A percentile compares a stretch with the other conserved stretches of the same genome.
Evolutionary conservation across 2,888 invertebrate species (phyloP).

Genomic region (Didymodactylos carnosus): DNA sequence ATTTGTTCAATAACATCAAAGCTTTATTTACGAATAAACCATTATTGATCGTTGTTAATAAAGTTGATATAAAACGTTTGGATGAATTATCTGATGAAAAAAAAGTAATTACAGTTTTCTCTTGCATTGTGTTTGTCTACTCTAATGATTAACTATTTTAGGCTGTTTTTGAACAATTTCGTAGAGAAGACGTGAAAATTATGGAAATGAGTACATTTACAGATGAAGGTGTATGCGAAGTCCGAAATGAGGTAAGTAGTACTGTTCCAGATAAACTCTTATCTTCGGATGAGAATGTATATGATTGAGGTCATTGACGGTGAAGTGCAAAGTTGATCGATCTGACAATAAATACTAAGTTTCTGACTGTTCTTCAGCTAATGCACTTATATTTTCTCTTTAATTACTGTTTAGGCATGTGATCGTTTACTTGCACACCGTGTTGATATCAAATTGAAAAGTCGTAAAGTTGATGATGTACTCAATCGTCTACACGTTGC

Average conservation of each 20-base stretch:
- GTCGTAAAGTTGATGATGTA: constrained; percentile 61
- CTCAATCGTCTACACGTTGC: constrained; percentile 81
- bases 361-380: too few relatives aligned
- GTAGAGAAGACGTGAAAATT: constrained; percentile 45
- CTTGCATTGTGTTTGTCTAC: neutral
- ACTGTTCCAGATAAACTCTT: too few relatives aligned
- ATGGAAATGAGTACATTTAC: constrained; percentile 76
- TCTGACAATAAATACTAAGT: too few relatives aligned
- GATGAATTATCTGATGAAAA: constrained; percentile 55
- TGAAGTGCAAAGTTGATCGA: too few relatives aligned
- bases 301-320: too few relatives aligned
- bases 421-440: constrained; percentile 69
- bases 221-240: constrained; percentile 75
- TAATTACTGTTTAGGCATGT: constrained; percentile 47
- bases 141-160: neutral
- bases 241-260: constrained; percentile 37
- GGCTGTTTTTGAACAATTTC: constrained; percentile 40
- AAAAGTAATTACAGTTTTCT: constrained; percentile 25
- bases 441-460: constrained; percentile 75
- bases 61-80: constrained; percentile 57
- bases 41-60: constrained; percentile 70
- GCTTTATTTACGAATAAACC: constrained; percentile 92
- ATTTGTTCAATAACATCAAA: constrained; percentile 38
- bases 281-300: too few relatives aligned
- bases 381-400: constrained; percentile 23